A percentile compares a stretch with the other conserved stretches of the same genome.
Evolutionary conservation across 1,140 invertebrate species (phyloP).

Genomic region (Pachyrhynchus sulphureomaculatus): DNA sequence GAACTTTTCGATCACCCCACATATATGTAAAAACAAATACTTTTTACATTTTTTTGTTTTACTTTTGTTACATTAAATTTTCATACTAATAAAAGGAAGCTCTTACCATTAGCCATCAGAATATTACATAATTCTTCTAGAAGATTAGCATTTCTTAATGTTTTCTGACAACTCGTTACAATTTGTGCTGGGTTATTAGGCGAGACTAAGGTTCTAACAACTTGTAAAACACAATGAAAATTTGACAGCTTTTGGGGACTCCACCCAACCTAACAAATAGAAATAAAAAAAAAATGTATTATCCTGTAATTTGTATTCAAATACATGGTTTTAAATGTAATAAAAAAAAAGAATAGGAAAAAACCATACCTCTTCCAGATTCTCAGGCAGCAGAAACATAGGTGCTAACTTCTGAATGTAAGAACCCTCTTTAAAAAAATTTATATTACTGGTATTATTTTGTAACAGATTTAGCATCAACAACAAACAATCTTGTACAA

Average conservation of each 20-base stretch:
- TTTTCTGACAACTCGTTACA: slow-evolving; percentile 81
- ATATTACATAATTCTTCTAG: slow-evolving; percentile 83
- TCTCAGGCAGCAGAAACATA: slow-evolving; percentile 79
- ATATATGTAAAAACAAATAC: no score
- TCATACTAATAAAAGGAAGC: no score
- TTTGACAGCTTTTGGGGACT: slow-evolving; percentile 94
- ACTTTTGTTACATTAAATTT: no score
- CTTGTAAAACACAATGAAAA: slow-evolving; percentile 87
- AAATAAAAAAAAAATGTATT: not conserved
- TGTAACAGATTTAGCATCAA: slow-evolving; percentile 92
- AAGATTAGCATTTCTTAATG: slow-evolving; percentile 81
- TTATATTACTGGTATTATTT: slow-evolving; percentile 97
- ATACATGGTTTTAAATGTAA: no score
- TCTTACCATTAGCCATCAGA: slow-evolving; percentile 79
- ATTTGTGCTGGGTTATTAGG: slow-evolving; percentile 55
- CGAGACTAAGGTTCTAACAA: slow-evolving; percentile 69
- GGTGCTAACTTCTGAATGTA: slow-evolving; percentile 88
- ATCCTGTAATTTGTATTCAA: no score
- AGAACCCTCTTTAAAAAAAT: slow-evolving; percentile 96
- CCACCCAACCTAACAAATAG: slow-evolving; percentile 66
- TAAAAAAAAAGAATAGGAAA: not conserved
- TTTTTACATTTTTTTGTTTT: no score
- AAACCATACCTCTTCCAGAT: slow-evolving; percentile 61
- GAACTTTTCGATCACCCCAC: no score
- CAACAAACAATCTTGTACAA: slow-evolving; percentile 97